phyloP scores from a whole-genome alignment of 2,888 invertebrate genomes.

The Dryadula phaetusa region DNA sequence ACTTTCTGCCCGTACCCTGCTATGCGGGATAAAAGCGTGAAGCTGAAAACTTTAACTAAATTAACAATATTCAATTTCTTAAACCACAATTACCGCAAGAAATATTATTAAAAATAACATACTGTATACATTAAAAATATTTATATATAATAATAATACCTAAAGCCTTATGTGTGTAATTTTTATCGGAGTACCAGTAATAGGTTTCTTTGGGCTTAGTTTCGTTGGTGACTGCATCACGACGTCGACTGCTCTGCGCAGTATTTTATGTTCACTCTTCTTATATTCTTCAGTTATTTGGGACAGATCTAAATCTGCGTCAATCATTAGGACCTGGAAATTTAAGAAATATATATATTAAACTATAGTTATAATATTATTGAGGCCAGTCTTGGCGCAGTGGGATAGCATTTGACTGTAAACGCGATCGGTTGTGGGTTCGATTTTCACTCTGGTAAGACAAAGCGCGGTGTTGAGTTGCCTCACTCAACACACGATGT shows the following conservation, averaged over 20 bases:
- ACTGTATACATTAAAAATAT: not conserved
- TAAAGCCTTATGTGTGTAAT: slow-evolving; percentile 72
- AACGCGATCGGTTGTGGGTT: no score
- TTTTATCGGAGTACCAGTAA: slow-evolving; percentile 69
- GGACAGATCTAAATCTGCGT: slow-evolving; percentile 87
- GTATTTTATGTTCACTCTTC: slow-evolving; percentile 83
- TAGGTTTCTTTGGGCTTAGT: slow-evolving; percentile 77
- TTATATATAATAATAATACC: slow-evolving; percentile 33
- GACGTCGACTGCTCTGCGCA: slow-evolving; percentile 76
- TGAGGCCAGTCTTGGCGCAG: no score
- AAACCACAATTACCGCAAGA: not conserved
- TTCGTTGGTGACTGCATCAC: slow-evolving; percentile 79
- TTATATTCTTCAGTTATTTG: slow-evolving; percentile 87
- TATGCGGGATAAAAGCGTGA: no score
- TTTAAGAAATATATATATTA: not conserved
- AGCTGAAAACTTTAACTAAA: no score
- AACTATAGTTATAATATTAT: no score
- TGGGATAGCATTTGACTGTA: no score
- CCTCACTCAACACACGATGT: no score
- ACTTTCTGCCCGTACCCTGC: no score
- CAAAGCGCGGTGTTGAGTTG: no score
- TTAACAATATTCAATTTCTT: not conserved
- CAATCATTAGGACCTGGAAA: slow-evolving; percentile 86
- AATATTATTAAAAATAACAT: not conserved
- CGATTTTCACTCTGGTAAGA: no score